A percentile compares a stretch with the other conserved stretches of the same genome.
phyloP scores from a whole-genome alignment of 2,113 vertebrate genomes.

The Synodontis membranacea region DNA sequence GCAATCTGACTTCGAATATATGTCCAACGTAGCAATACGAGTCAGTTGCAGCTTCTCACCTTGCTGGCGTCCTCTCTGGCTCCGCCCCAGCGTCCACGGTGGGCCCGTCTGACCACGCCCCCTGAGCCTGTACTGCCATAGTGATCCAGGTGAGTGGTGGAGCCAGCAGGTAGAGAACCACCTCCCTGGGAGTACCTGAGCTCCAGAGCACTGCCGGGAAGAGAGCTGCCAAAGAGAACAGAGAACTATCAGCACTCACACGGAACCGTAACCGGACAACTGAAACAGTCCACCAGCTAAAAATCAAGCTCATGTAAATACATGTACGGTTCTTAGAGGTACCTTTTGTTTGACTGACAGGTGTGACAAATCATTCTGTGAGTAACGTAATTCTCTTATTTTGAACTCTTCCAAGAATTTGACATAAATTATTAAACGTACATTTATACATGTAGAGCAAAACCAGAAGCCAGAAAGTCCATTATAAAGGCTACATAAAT shows the following conservation, averaged over 20 bases:
- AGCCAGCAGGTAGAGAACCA: constrained; percentile 76
- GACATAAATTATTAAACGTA: background rate
- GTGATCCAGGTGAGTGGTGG: constrained; percentile 79
- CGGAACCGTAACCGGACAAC: background rate
- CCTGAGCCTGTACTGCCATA: constrained; percentile 76
- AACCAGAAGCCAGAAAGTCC: background rate
- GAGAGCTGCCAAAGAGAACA: constrained; percentile 76
- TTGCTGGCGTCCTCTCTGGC: constrained; percentile 82
- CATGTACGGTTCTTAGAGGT: background rate
- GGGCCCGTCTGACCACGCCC: constrained; percentile 74
- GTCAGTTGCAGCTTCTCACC: constrained; percentile 63
- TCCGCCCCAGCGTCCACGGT: constrained; percentile 81
- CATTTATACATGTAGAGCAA: background rate
- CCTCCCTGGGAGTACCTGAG: constrained; percentile 83
- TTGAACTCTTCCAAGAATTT: background rate
- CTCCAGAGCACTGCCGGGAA: constrained; percentile 88
- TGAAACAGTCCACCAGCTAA: no score
- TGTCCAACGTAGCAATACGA: no score
- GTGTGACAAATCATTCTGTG: background rate
- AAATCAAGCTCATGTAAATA: no score
- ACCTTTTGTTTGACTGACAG: background rate
- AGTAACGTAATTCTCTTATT: background rate
- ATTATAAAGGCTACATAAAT: background rate
- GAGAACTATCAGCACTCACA: background rate
- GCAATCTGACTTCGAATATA: background rate